Evolutionary conservation across 2,888 invertebrate genomes (phyloP).

Genomic region (Tetanocera ferruginea): DNA sequence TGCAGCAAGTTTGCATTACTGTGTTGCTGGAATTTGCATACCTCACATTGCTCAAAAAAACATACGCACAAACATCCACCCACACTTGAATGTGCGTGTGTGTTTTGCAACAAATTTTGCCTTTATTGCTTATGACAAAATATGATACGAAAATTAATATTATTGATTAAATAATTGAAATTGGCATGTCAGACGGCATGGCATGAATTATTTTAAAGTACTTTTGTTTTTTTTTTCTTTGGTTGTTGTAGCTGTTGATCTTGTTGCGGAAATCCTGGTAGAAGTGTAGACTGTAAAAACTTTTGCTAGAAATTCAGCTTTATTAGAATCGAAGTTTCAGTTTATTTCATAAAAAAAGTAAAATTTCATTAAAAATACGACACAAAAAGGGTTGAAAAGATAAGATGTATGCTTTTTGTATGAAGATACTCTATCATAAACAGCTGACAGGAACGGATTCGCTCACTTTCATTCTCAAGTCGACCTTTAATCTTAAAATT

Average conservation of each 20-base stretch:
- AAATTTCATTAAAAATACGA: too few species aligned
- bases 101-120: constrained; percentile 58
- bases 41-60: not conserved
- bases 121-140: constrained; percentile 70
- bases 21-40: constrained; percentile 20
- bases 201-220: constrained; percentile 57
- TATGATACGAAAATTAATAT: constrained; percentile 71
- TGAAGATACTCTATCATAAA: too few species aligned
- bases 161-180: constrained; percentile 71
- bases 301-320: too few species aligned
- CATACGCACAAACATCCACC: not conserved
- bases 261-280: too few species aligned
- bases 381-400: too few species aligned
- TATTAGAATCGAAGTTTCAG: too few species aligned
- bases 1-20: not conserved
- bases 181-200: constrained; percentile 62
- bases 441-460: too few species aligned
- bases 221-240: constrained; percentile 1
- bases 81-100: not conserved
- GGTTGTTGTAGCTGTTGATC: not conserved
- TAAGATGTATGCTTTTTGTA: too few species aligned
- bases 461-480: too few species aligned
- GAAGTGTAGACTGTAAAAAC: too few species aligned
- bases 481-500: too few species aligned
- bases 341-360: too few species aligned